Evolutionary conservation across 2,113 vertebrate species (phyloP), one percentile per base, ranked within the genome.

Genomic region (Aphyosemion australe): DNA sequence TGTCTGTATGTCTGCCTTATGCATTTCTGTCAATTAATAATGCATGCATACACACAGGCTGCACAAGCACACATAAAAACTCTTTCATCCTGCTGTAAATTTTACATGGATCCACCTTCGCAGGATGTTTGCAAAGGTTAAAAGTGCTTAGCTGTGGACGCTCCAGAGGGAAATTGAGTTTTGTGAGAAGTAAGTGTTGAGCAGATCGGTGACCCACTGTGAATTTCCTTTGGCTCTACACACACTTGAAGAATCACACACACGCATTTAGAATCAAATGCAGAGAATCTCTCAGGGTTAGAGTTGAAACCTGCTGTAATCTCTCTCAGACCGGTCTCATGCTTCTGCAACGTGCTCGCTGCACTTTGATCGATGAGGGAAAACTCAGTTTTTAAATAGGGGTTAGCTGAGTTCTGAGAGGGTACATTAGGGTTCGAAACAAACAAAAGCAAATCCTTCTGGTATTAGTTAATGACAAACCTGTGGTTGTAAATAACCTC

Each of bases 351-450:
- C 61, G 66, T 72, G 57, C 53, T 69, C 19, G 3, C 58, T 62
- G 82, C 65, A 50, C 68, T 83, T 80, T 90, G 89, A 90, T 93
- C 76, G 86, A 91, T 89, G 87, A 86, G 66, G 68, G 76, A 69
- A 71, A 87, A 81, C 71, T 75, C 49, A 2, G 74, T 67, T 59
- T 78, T 80, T 86, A 90, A 91, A 91, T 86, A 79, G 86, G 73
- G 89, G 92, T 93, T 90, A 89, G 78, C 65, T 26, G 58, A 73
- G 79, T 89, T 81, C 64, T 47, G 32, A 2, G 39, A 13, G 73
- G 61, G 69, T 67, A 70, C 69, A 42, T 45, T 19, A 46, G 65
- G 82, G 79, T 78, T 75, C 74, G 58, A 85, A 34, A 74, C 66
- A 84, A 89, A 85, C 71, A 82, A 80, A 65, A 86, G 81, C 78